A percentile compares a stretch with the other conserved stretches of the same genome.
Conservation (phyloP, 2,888 invertebrate genomes). For the Chironomus riparius region DNA sequence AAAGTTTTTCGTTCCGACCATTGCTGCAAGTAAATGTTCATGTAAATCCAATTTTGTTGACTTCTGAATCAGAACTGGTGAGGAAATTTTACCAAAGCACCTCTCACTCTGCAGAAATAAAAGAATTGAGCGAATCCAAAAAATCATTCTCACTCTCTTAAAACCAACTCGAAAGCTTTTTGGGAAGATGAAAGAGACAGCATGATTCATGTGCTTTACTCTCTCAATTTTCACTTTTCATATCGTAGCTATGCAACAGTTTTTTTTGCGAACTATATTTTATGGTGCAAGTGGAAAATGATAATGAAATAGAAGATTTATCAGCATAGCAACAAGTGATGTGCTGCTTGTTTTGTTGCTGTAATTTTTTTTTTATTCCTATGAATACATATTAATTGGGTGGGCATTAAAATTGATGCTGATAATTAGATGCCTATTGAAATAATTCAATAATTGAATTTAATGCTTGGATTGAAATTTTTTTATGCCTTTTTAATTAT, state of each 20-base stretch:
- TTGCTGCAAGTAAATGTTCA: neutral
- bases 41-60: neutral
- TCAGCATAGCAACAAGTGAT: neutral
- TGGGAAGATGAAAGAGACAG: neutral
- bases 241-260: too few species aligned
- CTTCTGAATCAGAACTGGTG: neutral
- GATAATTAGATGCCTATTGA: too few species aligned
- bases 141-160: neutral
- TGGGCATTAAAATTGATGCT: too few species aligned
- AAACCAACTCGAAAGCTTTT: neutral
- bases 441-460: too few species aligned
- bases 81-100: neutral
- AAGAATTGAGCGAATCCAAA: neutral
- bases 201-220: neutral
- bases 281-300: neutral
- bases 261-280: too few species aligned
- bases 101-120: neutral
- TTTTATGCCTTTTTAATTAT: too few species aligned
- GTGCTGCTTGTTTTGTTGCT: too few species aligned
- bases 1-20: neutral
- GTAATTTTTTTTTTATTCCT: too few species aligned
- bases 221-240: neutral
- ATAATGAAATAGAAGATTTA: neutral
- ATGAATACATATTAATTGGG: too few species aligned
- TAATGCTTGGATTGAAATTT: too few species aligned